Evolutionary conservation across 2,113 vertebrate species (phyloP), one percentile per base, ranked within the genome.

Genomic region (Cepphus grylle): DNA sequence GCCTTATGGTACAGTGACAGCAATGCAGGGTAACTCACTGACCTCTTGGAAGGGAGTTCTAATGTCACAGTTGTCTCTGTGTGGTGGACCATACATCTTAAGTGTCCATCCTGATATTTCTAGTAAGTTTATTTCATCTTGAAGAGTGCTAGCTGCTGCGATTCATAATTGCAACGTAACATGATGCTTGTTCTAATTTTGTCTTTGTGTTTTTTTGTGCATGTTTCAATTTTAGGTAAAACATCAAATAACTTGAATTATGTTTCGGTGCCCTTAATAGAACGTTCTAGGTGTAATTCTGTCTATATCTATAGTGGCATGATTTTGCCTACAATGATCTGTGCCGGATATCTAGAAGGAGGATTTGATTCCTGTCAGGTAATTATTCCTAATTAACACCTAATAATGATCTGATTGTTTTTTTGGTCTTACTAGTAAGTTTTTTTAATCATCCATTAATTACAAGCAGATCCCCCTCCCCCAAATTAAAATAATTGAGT

Each of bases 351-450:
- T 42, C 97, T 99, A 56, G 1, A 6, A 43, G 99, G 99, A 65
- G 96, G 95, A 53, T 27, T 98, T 4, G 99, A 99, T 91, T 97
- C 99, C 15, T 99, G 99, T 92, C 99, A 99, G 99, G 99, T 99
- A 94, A 97, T 36, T 50, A 43, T 55, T 69, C 49, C 15, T 78
- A 55, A 47, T 69, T 77, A 81, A 67, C 12, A 66, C 23, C 49
- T 89, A 62, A 38, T 34, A 67, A 56, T 27, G 5, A 66, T 59
- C 38, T 80, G 23, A 36, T 86, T 62, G 29, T 29, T 89, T 91
- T 58, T 70, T 10, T 62, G 5, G 27, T 63, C 22, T 71, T 82
- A 43, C 6, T 61, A 40, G 3, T 34, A 52, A 29, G 12, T 0
- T 43, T 49, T 66, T 38, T 8, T 1, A 71, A 59, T 50, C 8